Percentiles rank a stretch among this genome's conserved stretches.
Conservation (phyloP, 1,140 invertebrate species). For the Temnothorax nylanderi region DNA sequence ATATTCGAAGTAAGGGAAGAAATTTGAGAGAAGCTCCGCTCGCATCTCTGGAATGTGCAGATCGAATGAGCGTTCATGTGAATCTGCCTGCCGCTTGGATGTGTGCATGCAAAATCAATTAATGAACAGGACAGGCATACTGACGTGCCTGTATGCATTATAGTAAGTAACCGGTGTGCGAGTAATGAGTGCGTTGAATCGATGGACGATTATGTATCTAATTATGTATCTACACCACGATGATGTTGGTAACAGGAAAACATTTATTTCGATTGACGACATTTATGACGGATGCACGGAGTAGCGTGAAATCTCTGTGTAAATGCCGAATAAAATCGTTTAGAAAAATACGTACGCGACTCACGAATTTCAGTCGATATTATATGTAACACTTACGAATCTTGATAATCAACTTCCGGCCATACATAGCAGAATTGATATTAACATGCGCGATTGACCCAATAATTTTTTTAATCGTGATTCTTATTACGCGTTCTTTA, state of each 20-base stretch:
- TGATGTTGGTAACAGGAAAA: background rate
- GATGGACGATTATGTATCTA: constrained; percentile 44
- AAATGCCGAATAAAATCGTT: background rate
- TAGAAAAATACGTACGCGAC: background rate
- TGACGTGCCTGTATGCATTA: constrained; percentile 59
- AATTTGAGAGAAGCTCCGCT: constrained; percentile 31
- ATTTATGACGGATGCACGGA: constrained; percentile 28
- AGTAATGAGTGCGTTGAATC: constrained; percentile 33
- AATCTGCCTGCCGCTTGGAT: constrained; percentile 70
- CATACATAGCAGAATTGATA: constrained; percentile 6
- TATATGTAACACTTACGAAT: constrained; percentile 13
- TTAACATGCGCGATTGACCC: background rate
- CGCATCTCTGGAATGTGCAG: constrained; percentile 23
- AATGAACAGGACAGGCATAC: constrained; percentile 50
- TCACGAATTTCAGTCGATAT: background rate
- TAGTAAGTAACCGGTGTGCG: constrained; percentile 34
- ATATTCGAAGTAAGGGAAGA: background rate
- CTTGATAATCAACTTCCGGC: constrained; percentile 28
- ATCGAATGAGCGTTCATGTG: constrained; percentile 55
- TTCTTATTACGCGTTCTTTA: background rate
- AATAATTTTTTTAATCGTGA: constrained; percentile 29
- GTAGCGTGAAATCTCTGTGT: background rate
- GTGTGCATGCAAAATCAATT: constrained; percentile 70
- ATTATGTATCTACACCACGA: constrained; percentile 7
- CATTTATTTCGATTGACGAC: constrained; percentile 7